Evolutionary conservation across 1,140 invertebrate species (phyloP).

Genomic region (Lanistes nyassanus): DNA sequence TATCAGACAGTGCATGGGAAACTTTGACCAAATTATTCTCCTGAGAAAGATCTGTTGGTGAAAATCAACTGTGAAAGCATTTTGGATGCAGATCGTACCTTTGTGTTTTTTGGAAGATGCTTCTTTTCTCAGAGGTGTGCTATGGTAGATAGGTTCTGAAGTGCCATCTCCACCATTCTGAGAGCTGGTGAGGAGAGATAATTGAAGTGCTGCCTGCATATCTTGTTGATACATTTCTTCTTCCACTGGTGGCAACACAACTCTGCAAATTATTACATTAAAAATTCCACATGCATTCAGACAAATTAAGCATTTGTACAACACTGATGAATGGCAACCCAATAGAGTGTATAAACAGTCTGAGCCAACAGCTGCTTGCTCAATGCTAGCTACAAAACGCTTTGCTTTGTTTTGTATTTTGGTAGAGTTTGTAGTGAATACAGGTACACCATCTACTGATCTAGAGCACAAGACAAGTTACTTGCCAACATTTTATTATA

Average conservation of each 20-base stretch:
- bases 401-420: background rate
- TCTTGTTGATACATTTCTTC: slow-evolving; percentile 32
- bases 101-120: background rate
- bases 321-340: background rate
- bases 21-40: too few species aligned
- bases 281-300: background rate
- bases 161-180: background rate
- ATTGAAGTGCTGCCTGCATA: slow-evolving; percentile 27
- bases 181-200: slow-evolving; percentile 17
- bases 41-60: too few species aligned
- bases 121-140: background rate
- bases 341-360: too few species aligned
- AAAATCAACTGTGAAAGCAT: too few species aligned
- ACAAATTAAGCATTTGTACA: background rate
- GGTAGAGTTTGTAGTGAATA: background rate
- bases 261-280: background rate
- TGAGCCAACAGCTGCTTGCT: background rate
- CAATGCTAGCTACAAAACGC: background rate
- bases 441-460: too few species aligned
- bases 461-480: too few species aligned
- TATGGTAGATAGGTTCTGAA: background rate
- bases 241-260: slow-evolving; percentile 12
- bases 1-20: too few species aligned
- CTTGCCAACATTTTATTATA: too few species aligned
- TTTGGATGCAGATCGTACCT: too few species aligned